phyloP scores from a whole-genome alignment of 2,113 vertebrate species.

The Rhipidura dahli region DNA sequence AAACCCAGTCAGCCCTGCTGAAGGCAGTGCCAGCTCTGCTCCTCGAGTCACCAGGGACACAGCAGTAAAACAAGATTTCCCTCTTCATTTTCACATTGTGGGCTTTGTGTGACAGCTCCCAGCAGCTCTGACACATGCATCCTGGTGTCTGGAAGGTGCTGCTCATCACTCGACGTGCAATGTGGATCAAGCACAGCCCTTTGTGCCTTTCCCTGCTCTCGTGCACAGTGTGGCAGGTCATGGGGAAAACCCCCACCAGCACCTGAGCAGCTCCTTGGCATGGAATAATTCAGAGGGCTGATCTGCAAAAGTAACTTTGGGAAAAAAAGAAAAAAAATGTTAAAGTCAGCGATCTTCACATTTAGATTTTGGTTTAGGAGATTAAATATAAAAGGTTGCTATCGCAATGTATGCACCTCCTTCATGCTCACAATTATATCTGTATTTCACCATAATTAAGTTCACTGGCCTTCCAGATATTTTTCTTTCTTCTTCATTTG shows the following conservation, averaged over 20 bases:
- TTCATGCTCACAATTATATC: not conserved
- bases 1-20: not conserved
- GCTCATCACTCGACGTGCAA: not conserved
- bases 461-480: not conserved
- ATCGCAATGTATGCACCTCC: not conserved
- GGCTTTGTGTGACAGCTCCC: not conserved
- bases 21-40: not conserved
- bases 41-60: not conserved
- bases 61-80: not conserved
- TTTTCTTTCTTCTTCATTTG: not conserved
- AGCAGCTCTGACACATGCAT: not conserved
- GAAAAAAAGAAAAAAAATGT: no score
- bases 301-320: not conserved
- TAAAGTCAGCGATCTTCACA: fast-evolving
- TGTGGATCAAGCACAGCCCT: fast-evolving
- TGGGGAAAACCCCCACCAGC: not conserved
- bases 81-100: not conserved
- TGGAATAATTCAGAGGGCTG: not conserved
- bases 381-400: not conserved
- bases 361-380: not conserved
- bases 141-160: not conserved
- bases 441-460: not conserved
- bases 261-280: not conserved
- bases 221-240: fast-evolving
- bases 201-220: not conserved